phyloP scores from a whole-genome alignment of 1,140 invertebrate genomes.

The Heliconius hewitsoni region DNA sequence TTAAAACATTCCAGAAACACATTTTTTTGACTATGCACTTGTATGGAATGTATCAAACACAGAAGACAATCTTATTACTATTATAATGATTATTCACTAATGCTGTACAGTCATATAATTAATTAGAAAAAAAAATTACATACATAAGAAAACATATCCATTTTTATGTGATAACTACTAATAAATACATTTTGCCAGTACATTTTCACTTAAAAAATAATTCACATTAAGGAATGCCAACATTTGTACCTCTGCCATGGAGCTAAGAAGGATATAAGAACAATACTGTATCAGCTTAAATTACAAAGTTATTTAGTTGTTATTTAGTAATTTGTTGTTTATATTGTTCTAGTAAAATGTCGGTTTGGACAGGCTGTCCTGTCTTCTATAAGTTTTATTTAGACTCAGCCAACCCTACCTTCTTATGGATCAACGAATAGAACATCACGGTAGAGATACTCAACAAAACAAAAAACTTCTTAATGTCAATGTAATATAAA shows the following conservation, averaged over 20 bases:
- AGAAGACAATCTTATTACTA: slow-evolving; percentile 21
- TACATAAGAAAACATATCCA: background rate
- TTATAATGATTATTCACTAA: slow-evolving; percentile 23
- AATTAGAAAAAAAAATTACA: background rate
- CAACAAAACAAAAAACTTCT: background rate
- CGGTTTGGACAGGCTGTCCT: too few relatives aligned
- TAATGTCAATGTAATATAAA: background rate
- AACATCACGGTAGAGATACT: background rate
- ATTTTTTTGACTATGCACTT: slow-evolving; percentile 28
- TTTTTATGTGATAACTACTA: background rate
- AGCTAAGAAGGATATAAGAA: background rate
- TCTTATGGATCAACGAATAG: background rate
- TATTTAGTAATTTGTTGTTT: too few relatives aligned
- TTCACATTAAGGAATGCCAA: slow-evolving; percentile 32
- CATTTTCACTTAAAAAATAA: slow-evolving; percentile 9
- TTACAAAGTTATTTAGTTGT: too few relatives aligned
- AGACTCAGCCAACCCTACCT: background rate
- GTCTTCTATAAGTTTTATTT: too few relatives aligned
- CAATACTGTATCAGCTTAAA: too few relatives aligned
- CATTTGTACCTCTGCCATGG: slow-evolving; percentile 3
- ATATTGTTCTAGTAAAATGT: too few relatives aligned
- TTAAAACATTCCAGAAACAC: slow-evolving; percentile 26
- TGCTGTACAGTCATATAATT: slow-evolving; percentile 11
- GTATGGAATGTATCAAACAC: slow-evolving; percentile 29
- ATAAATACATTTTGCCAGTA: slow-evolving; percentile 12